Conservation (phyloP, 1,140 invertebrate genomes). For the Sogatella furcifera region DNA sequence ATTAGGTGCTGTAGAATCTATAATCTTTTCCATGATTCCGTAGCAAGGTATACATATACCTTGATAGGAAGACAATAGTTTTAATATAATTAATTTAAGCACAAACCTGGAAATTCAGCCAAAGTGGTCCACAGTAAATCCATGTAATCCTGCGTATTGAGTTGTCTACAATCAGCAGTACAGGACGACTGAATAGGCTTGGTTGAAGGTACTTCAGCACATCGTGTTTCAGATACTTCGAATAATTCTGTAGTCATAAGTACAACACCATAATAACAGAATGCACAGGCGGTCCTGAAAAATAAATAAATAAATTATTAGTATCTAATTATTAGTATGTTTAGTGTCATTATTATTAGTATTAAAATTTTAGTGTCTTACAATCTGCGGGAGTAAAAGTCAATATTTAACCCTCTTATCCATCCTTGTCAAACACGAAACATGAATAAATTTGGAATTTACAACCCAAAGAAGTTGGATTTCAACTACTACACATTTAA, state of each 20-base stretch:
- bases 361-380: too few species aligned
- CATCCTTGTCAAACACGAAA: too few species aligned
- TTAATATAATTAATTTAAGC: slow-evolving; percentile 16
- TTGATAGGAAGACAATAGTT: background rate
- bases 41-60: too few species aligned
- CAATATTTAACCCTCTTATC: too few species aligned
- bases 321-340: too few species aligned
- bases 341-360: too few species aligned
- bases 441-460: too few species aligned
- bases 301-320: slow-evolving; percentile 13
- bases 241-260: slow-evolving; percentile 92
- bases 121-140: slow-evolving; percentile 90
- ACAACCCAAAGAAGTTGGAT: too few species aligned
- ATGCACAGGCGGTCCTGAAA: slow-evolving; percentile 81
- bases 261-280: slow-evolving; percentile 93
- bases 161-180: slow-evolving; percentile 58
- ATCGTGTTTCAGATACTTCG: slow-evolving; percentile 47
- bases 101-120: slow-evolving; percentile 84
- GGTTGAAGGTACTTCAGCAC: slow-evolving; percentile 22
- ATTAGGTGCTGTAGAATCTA: too few species aligned
- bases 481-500: too few species aligned
- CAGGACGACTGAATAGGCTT: slow-evolving; percentile 33
- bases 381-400: too few species aligned
- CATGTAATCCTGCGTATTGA: slow-evolving; percentile 81
- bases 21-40: too few species aligned